Conservation (phyloP, 2,888 invertebrate species). For the Agrypnus murinus region DNA sequence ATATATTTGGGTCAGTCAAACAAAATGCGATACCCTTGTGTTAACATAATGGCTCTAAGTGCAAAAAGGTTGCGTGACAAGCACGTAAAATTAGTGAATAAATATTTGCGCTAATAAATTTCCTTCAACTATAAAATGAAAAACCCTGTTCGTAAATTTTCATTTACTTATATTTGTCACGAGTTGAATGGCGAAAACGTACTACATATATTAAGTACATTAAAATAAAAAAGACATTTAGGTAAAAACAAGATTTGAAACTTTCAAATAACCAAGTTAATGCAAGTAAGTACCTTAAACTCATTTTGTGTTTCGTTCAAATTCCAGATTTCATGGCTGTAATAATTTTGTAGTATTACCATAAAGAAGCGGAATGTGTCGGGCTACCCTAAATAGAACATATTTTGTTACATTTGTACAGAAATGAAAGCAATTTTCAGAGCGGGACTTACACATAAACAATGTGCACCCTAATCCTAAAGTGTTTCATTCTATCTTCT, state of each 20-base stretch:
- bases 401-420: background rate
- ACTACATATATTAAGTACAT: no score
- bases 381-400: background rate
- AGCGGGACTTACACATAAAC: no score
- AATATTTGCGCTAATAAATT: slow-evolving; percentile 15
- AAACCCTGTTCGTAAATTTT: no score
- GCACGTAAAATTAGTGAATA: slow-evolving; percentile 2
- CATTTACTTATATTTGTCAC: no score
- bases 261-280: no score
- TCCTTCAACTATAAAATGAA: background rate
- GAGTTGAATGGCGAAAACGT: no score
- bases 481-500: no score
- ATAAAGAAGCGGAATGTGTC: slow-evolving; percentile 2
- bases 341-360: slow-evolving; percentile 12
- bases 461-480: no score
- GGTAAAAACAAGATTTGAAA: no score
- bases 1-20: slow-evolving; percentile 35
- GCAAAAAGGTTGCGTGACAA: slow-evolving; percentile 17
- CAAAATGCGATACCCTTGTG: slow-evolving; percentile 28
- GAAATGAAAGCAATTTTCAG: background rate
- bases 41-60: slow-evolving; percentile 19
- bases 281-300: no score
- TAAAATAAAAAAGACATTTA: no score
- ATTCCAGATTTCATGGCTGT: background rate
- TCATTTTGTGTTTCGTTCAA: no score